A percentile compares a stretch with the other conserved stretches of the same genome.
phyloP scores from a whole-genome alignment of 2,888 invertebrate genomes.

The Apodemia hepburni region DNA sequence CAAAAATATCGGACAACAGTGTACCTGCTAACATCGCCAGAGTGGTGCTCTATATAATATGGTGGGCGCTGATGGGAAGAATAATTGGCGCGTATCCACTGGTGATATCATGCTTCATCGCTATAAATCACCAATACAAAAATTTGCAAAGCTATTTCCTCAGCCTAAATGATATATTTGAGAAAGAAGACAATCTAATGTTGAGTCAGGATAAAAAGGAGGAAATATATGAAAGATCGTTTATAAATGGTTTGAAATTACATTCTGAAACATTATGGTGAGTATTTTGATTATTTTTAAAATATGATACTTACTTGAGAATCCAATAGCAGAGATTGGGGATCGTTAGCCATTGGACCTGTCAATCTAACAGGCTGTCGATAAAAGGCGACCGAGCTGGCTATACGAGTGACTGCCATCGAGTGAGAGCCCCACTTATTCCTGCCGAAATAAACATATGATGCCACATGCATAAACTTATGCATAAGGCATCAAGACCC shows the following conservation, averaged over 20 bases:
- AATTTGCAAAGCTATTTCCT: conserved; percentile 46
- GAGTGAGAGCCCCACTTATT: too few species aligned
- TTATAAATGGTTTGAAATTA: conserved; percentile 44
- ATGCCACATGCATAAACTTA: too few species aligned
- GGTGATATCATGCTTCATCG: conserved; percentile 37
- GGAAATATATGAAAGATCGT: conserved; percentile 36
- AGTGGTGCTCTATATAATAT: conserved; percentile 36
- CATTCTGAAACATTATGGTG: conserved; percentile 46
- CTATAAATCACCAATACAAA: conserved; percentile 43
- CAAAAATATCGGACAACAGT: conserved; percentile 38
- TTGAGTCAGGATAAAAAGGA: conserved; percentile 38
- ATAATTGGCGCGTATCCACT: conserved; percentile 36
- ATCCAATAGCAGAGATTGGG: too few species aligned
- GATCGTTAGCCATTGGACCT: too few species aligned
- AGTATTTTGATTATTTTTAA: conserved; percentile 20
- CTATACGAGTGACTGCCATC: too few species aligned
- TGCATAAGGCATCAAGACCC: too few species aligned
- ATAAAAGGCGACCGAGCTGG: too few species aligned
- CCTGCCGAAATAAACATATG: too few species aligned
- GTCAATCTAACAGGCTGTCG: too few species aligned
- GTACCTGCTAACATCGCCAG: conserved; percentile 33
- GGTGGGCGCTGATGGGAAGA: conserved; percentile 41
- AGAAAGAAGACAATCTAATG: conserved; percentile 28
- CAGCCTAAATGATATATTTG: conserved; percentile 40
- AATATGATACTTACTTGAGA: too few species aligned